Evolutionary conservation across 1,140 invertebrate genomes (phyloP).

Genomic region (Panonychus citri): DNA sequence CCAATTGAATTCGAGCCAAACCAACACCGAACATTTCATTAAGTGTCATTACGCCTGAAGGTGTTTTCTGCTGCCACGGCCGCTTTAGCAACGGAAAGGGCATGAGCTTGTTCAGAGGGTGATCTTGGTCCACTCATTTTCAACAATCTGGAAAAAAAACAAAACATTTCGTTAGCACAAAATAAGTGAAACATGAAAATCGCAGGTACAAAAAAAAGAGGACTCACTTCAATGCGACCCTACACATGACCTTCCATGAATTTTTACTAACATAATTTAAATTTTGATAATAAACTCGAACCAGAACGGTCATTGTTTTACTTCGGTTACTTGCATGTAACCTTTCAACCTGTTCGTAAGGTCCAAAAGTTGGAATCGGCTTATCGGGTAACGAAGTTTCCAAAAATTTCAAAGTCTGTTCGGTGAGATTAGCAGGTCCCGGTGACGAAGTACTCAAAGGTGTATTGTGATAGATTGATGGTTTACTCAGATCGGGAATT

Average conservation of each 20-base stretch:
- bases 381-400: constrained; percentile 61
- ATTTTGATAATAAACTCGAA: constrained; percentile 65
- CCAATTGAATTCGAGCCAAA: constrained; percentile 34
- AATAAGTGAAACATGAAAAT: too few species aligned
- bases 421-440: constrained; percentile 43
- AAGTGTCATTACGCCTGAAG: too few species aligned
- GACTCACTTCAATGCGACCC: constrained; percentile 49
- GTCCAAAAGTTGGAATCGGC: constrained; percentile 40
- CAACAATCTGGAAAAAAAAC: background rate
- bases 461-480: constrained; percentile 66
- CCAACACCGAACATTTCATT: too few species aligned
- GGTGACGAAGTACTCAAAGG: background rate
- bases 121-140: background rate
- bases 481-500: constrained; percentile 59
- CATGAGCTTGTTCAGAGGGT: background rate
- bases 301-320: constrained; percentile 53
- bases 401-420: constrained; percentile 17
- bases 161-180: too few species aligned
- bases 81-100: constrained; percentile 33
- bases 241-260: constrained; percentile 55
- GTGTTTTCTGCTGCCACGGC: constrained; percentile 48
- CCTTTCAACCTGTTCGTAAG: constrained; percentile 55
- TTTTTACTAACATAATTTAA: constrained; percentile 47
- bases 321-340: constrained; percentile 54
- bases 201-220: background rate